Evolutionary conservation across 2,797 vertebrate species (phyloP).

Genomic region (Ptychadena robeensis): DNA sequence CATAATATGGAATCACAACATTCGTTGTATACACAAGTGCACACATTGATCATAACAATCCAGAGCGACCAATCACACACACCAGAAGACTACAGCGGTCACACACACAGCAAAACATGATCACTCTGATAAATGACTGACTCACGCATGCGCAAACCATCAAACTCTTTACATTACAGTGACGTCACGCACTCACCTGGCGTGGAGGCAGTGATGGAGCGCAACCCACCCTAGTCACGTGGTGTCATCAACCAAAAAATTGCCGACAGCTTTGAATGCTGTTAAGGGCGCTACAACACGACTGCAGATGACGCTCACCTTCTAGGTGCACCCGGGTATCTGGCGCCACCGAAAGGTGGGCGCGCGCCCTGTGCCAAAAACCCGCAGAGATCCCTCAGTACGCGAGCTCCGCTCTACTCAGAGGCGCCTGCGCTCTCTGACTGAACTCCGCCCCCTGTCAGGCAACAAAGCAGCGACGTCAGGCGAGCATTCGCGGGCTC

Average conservation of each 20-base stretch:
- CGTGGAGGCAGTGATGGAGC: background rate
- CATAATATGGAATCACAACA: background rate
- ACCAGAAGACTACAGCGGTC: too few species aligned
- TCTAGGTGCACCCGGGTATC: too few species aligned
- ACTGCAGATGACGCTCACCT: background rate
- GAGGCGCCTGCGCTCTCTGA: conserved; percentile 2
- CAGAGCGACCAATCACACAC: background rate
- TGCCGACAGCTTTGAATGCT: background rate
- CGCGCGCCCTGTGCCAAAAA: background rate
- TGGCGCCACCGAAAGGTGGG: background rate
- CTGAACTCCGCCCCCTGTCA: background rate
- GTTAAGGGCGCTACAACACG: background rate
- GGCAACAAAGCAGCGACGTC: background rate
- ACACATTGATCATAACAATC: too few species aligned
- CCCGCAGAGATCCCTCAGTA: background rate
- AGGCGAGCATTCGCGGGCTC: conserved; percentile 43
- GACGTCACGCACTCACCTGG: conserved; percentile 46
- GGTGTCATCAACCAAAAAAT: background rate
- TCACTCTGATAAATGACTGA: background rate
- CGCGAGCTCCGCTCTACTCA: too few species aligned
- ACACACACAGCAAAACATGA: background rate
- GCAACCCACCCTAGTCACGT: conserved; percentile 43
- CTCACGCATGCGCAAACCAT: background rate
- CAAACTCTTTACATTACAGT: background rate
- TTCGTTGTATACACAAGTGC: too few species aligned